Evolutionary conservation across 35 echinoderm and acorn worm genomes (phyloP).

Genomic region (Acanthaster planci): DNA sequence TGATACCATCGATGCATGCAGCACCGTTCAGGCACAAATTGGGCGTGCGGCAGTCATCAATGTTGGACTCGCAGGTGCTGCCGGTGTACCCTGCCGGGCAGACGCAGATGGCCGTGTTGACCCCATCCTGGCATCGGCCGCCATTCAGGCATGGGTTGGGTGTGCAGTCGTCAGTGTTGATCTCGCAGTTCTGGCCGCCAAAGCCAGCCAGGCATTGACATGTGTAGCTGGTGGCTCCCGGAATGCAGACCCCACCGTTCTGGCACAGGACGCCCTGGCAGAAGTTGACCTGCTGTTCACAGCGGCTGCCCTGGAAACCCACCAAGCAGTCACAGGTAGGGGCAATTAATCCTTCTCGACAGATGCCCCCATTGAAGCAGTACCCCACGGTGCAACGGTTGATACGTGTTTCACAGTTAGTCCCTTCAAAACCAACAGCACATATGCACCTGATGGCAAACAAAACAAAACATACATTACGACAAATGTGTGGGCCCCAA

Average conservation of each 20-base stretch:
- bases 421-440: slow-evolving; percentile 11
- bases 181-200: slow-evolving; percentile 14
- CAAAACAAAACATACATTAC: no score
- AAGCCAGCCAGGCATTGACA: slow-evolving; percentile 47
- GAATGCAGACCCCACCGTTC: slow-evolving; percentile 63
- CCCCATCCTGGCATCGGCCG: slow-evolving; percentile 42
- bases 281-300: slow-evolving; percentile 58
- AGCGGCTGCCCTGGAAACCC: slow-evolving; percentile 48
- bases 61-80: slow-evolving; percentile 41
- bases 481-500: no score
- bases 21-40: slow-evolving; percentile 69
- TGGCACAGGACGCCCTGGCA: slow-evolving; percentile 39
- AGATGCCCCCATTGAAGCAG: slow-evolving; percentile 31
- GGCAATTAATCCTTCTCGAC: not conserved
- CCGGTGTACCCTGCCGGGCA: slow-evolving; percentile 46
- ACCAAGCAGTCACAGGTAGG: not conserved
- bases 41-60: slow-evolving; percentile 46
- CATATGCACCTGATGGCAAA: slow-evolving; percentile 22
- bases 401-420: slow-evolving; percentile 16
- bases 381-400: not conserved
- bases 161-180: slow-evolving; percentile 39
- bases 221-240: slow-evolving; percentile 37
- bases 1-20: slow-evolving; percentile 50
- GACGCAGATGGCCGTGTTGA: slow-evolving; percentile 27
- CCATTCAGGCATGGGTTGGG: slow-evolving; percentile 55